Percentiles rank a stretch among this genome's conserved stretches.
Evolutionary conservation across 64 coral and sea anemone species (phyloP).

Genomic region (Stichodactyla helianthus): DNA sequence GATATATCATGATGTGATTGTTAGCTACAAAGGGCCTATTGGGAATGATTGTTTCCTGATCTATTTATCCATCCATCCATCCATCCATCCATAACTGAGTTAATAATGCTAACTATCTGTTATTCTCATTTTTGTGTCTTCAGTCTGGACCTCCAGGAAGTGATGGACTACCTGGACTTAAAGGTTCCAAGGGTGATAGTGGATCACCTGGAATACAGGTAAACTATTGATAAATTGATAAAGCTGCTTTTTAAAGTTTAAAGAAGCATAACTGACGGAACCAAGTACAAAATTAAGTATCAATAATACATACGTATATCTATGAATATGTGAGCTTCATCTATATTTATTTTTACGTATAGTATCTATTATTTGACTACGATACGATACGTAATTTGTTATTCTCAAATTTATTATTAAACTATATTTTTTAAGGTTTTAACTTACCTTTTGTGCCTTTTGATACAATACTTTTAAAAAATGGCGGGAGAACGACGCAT

Average conservation of each 20-base stretch:
- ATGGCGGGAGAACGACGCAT: constrained; percentile 4
- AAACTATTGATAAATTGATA: not conserved
- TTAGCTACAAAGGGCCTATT: too few species aligned
- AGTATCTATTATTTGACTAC: not conserved
- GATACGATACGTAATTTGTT: not conserved
- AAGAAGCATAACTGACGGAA: too few species aligned
- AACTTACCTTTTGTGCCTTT: not conserved
- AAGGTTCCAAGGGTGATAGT: not conserved
- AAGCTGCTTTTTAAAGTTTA: too few species aligned
- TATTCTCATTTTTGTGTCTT: not conserved
- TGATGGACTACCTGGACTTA: constrained; percentile 17
- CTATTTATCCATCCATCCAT: too few species aligned
- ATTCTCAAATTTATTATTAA: not conserved
- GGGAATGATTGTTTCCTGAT: too few species aligned
- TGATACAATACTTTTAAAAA: not conserved
- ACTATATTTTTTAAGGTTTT: not conserved
- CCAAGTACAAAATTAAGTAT: too few species aligned
- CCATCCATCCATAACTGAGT: too few species aligned
- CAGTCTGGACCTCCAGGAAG: constrained; percentile 33
- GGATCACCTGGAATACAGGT: constrained; percentile 30
- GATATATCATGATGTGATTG: too few species aligned
- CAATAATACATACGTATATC: too few species aligned
- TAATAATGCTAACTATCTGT: too few species aligned
- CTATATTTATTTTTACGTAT: too few species aligned
- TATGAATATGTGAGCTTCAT: too few species aligned